Evolutionary conservation across 1,140 invertebrate genomes (phyloP).

Genomic region (Hycleus phaleratus): DNA sequence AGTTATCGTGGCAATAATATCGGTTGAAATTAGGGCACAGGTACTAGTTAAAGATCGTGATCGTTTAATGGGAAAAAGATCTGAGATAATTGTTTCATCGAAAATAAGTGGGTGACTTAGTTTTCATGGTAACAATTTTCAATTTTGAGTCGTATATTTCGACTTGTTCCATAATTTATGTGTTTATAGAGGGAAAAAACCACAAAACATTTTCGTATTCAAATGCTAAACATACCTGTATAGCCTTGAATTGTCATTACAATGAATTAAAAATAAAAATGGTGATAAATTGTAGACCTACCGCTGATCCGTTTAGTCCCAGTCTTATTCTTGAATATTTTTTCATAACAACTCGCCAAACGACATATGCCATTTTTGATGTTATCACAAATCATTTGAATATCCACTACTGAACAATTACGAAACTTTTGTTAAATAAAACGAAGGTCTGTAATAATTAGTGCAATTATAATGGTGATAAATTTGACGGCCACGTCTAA

Average conservation of each 20-base stretch:
- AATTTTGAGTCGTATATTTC: background rate
- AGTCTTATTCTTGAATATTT: slow-evolving; percentile 36
- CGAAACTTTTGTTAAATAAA: background rate
- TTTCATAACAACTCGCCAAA: slow-evolving; percentile 39
- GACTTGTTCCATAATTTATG: background rate
- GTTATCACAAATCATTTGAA: slow-evolving; percentile 14
- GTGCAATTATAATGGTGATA: background rate
- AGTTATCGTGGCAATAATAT: no score
- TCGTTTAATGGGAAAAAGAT: no score
- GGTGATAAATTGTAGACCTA: slow-evolving; percentile 11
- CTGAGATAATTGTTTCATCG: background rate
- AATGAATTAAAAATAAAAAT: background rate
- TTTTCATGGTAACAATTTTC: background rate
- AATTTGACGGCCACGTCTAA: background rate
- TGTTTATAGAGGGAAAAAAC: background rate
- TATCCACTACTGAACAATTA: background rate
- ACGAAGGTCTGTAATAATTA: background rate
- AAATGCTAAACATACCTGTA: background rate
- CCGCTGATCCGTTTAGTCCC: slow-evolving; percentile 28
- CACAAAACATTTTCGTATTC: no score
- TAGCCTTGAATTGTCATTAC: background rate
- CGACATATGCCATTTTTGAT: slow-evolving; percentile 35
- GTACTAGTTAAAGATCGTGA: no score
- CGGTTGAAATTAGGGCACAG: no score
- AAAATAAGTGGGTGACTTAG: background rate